Base-by-base conservation (phyloP, 2,797 vertebrate genomes). In the Orientallactaga sibirica region DNA sequence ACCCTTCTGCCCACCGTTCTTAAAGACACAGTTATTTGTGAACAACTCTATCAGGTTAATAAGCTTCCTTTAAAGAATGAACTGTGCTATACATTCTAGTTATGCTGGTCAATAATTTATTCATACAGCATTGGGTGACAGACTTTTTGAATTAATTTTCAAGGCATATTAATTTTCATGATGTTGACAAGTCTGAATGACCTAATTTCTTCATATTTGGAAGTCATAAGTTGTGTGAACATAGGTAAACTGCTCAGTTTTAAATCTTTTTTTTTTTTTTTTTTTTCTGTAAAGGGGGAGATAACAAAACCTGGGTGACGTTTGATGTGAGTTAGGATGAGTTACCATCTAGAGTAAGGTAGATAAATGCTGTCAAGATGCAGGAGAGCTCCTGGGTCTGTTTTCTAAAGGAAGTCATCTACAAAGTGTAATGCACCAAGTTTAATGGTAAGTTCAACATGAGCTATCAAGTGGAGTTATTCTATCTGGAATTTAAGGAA, bases 91-190 rank as follows among this genome's bases (percentile, higher is more conserved):
- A 80, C 7, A 66, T 85, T 8, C 7, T 91, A 24, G 29, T 92
- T 78, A 74, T 61, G 37, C 33, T 89, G 24, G 33, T 3, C 71
- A 79, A 61, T 5, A 33, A 55, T 89, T 79, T 78, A 22, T 73
- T 84, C 83, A 52, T 16, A 27, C 5, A 92, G 19, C 16, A 37
- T 70, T 76, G 33, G 24, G 8, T 77, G 43, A 82, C 3, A 78
- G 52, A 78, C 25, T 66, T 43, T 29, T 92, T 85, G 78, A 82
- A 90, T 92, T 88, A 75, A 24, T 76, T 89, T 80, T 91, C n/a
- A 73, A 61, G n/a, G 24, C 10, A 41, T 19, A 18, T 25, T 86
- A 48, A 27, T 68, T 90, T 88, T 70, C 43, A 52, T 19, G 73
- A 88, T 73, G 29, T 0, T 52, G 48, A 22, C 5, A 62, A 92